phyloP scores from a whole-genome alignment of 2,888 invertebrate genomes.

The Luperina testacea region DNA sequence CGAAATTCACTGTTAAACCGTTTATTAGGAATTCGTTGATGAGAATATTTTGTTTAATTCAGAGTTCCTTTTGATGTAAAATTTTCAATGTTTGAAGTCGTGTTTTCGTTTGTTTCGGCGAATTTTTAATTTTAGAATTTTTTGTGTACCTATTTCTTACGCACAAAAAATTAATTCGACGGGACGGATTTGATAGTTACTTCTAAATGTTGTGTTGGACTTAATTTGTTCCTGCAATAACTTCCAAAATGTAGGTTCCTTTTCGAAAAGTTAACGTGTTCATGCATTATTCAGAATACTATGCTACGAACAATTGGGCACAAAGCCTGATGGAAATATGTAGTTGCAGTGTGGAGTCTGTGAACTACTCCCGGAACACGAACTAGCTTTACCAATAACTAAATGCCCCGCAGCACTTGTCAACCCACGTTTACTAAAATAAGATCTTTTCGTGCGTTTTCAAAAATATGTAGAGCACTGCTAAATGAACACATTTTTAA shows the following conservation, averaged over 20 bases:
- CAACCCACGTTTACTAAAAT: conserved; percentile 20
- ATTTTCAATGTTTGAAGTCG: conserved; percentile 5
- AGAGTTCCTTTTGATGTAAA: conserved; percentile 40
- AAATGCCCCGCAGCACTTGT: conserved; percentile 34
- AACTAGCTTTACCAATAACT: conserved; percentile 36
- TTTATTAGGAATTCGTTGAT: conserved; percentile 62
- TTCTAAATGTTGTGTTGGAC: not conserved
- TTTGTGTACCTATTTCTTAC: not conserved
- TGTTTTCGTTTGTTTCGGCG: conserved; percentile 5
- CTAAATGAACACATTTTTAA: not conserved
- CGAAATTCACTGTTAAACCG: conserved; percentile 65
- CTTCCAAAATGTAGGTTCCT: conserved; percentile 1
- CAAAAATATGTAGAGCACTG: not conserved
- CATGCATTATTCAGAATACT: conserved; percentile 53
- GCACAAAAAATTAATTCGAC: not conserved
- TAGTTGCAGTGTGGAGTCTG: conserved; percentile 66
- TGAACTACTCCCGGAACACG: conserved; percentile 25
- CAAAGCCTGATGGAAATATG: conserved; percentile 78
- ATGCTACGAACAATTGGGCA: conserved; percentile 61
- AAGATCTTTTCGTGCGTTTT: not conserved
- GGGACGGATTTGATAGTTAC: not conserved
- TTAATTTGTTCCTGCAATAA: not conserved
- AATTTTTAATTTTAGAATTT: not conserved
- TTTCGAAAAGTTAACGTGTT: conserved; percentile 44
- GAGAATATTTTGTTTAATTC: conserved; percentile 65